Evolutionary conservation across 2,888 invertebrate species (phyloP).

Genomic region (Brenthis ino): DNA sequence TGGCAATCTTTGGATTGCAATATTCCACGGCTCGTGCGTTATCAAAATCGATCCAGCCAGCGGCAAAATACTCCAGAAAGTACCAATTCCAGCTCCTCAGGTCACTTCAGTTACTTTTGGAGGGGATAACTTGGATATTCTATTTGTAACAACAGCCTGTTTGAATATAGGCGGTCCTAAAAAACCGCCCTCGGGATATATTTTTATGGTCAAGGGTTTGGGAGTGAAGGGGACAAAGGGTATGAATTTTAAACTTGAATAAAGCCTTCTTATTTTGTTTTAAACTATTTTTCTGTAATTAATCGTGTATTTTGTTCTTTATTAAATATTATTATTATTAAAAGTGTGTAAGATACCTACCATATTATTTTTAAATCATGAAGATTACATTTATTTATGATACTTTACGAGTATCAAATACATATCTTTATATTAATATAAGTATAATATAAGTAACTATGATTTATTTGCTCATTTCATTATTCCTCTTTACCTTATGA

Average conservation of each 20-base stretch:
- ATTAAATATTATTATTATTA: neutral
- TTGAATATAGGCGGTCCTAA: conserved; percentile 61
- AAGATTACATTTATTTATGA: no score
- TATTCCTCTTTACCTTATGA: no score
- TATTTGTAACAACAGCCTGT: conserved; percentile 85
- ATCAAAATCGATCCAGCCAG: conserved; percentile 79
- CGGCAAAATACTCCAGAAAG: conserved; percentile 80
- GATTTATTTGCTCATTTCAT: no score
- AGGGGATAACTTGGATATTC: conserved; percentile 85
- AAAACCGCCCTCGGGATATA: conserved; percentile 82
- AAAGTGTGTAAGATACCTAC: no score
- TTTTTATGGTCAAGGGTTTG: conserved; percentile 81
- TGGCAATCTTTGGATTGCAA: conserved; percentile 89
- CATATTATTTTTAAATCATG: no score
- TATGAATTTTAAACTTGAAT: conserved; percentile 13
- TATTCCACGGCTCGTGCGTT: conserved; percentile 84
- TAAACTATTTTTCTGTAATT: neutral
- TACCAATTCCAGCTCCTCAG: conserved; percentile 83
- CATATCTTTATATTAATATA: no score
- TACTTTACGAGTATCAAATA: no score
- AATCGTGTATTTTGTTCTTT: neutral
- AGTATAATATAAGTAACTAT: no score
- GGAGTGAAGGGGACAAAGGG: conserved; percentile 16
- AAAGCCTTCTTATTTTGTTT: neutral
- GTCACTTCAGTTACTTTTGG: conserved; percentile 89